Evolutionary conservation across 2,888 invertebrate species (phyloP).

Genomic region (Tromatobia lineatoria): DNA sequence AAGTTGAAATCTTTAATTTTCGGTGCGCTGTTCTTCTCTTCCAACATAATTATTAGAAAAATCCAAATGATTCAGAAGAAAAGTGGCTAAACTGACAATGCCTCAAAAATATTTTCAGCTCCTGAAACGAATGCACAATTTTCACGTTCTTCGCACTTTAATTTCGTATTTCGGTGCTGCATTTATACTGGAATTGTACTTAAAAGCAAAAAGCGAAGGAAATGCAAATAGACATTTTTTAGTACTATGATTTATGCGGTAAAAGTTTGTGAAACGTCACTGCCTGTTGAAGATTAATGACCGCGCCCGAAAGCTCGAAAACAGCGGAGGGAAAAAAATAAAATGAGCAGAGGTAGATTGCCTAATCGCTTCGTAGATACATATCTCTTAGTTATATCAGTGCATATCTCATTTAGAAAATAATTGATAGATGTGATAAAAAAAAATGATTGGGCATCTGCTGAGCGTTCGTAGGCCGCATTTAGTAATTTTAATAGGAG

Average conservation of each 20-base stretch:
- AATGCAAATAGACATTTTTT: background rate
- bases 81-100: no score
- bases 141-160: background rate
- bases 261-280: slow-evolving; percentile 60
- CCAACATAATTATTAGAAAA: no score
- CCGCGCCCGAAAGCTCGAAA: slow-evolving; percentile 28
- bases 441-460: slow-evolving; percentile 49
- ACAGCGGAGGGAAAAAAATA: slow-evolving; percentile 20
- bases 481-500: slow-evolving; percentile 39
- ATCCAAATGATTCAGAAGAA: no score
- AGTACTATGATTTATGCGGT: slow-evolving; percentile 27
- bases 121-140: slow-evolving; percentile 1
- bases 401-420: slow-evolving; percentile 71
- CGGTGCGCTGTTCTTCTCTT: no score
- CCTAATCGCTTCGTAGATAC: slow-evolving; percentile 73
- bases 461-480: slow-evolving; percentile 23
- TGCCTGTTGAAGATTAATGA: slow-evolving; percentile 56
- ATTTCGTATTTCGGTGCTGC: slow-evolving; percentile 14
- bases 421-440: slow-evolving; percentile 67
- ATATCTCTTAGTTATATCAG: slow-evolving; percentile 73
- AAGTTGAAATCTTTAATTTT: no score
- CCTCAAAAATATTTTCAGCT: background rate
- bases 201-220: slow-evolving; percentile 9
- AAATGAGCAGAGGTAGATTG: slow-evolving; percentile 39
- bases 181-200: slow-evolving; percentile 31